Base-by-base conservation (phyloP, 2,797 vertebrate genomes). In the Amphiprion clarkii region DNA sequence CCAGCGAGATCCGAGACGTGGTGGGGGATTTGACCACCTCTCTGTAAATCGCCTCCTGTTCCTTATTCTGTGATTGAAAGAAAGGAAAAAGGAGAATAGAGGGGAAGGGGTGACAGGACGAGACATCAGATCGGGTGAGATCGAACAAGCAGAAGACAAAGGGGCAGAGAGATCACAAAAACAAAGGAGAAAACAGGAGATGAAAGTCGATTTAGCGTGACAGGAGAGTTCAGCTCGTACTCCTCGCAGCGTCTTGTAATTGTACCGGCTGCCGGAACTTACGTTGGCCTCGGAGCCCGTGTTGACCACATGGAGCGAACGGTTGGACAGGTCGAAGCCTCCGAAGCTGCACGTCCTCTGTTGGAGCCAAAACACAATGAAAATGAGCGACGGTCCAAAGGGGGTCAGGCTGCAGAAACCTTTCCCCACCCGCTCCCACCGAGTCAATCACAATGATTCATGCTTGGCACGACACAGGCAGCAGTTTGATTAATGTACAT, bases 281-380 rank as follows among this genome's bases (percentile, higher is more conserved):
- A 99, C 98, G 64, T 95, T 91, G 48, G 94, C 94, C 51, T 98
- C 97, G 1, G 93, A 93, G 78, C 89, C 89, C 0, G 89, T 81
- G 79, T 94, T 97, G 94, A 97, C 95, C 86, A 97, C 94, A 79
- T 98, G 97, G 83, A 99, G 95, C 2, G 97, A 96, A 12, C 98
- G 96, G 90, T 98, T 99, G 57, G 97, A 96, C 93, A 99, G 89
- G 94, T 99, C 98, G 68, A 99, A 99, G 67, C 98, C 98, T 87
- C 98, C 98, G 49, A 99, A 99, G 89, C 98, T 99, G 91, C 98
- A 99, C 6, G 98, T 99, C 93, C 98, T 98, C 98, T 99, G 95
- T 25, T 40, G 74, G 10, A 70, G 78, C 17, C 72, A 87, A 85
- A 82, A 86, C 60, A 89, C 79, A 90, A 80, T 88, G 33, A 85